Conservation (phyloP, 2,113 vertebrate genomes). For the Cnemophilus loriae region DNA sequence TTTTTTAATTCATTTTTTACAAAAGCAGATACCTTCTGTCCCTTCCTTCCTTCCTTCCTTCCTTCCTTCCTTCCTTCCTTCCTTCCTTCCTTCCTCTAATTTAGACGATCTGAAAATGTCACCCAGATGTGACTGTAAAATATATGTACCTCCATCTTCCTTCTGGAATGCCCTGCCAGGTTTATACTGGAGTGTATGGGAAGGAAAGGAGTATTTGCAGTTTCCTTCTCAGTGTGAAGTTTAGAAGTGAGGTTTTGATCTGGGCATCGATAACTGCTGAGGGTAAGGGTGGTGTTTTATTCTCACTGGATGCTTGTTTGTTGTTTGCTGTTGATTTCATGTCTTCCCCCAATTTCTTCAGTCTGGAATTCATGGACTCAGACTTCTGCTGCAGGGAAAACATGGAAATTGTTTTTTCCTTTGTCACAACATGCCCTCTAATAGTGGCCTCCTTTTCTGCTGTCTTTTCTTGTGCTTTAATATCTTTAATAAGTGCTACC, state of each 20-base stretch:
- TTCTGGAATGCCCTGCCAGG: neutral
- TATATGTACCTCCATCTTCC: neutral
- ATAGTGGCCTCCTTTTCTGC: conserved; percentile 15
- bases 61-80: neutral
- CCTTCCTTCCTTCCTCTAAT: neutral
- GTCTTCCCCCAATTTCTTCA: neutral
- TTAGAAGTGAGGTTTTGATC: neutral
- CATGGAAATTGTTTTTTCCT: neutral
- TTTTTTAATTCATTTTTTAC: neutral
- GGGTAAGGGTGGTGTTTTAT: neutral
- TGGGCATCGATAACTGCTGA: neutral
- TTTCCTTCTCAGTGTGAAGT: neutral
- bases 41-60: neutral
- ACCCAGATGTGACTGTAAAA: neutral
- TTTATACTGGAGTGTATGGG: neutral
- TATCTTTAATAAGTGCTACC: conserved; percentile 46
- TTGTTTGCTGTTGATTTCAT: neutral
- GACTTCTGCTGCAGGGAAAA: conserved; percentile 8
- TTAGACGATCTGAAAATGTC: neutral
- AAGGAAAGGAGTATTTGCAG: neutral
- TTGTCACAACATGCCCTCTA: neutral
- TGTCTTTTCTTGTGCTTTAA: neutral
- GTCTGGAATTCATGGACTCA: conserved; percentile 9
- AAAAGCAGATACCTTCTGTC: neutral
- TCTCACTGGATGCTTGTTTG: neutral